A percentile compares a stretch with the other conserved stretches of the same genome.
Evolutionary conservation across 2,888 invertebrate species (phyloP).

Genomic region (Xylocampa areola): DNA sequence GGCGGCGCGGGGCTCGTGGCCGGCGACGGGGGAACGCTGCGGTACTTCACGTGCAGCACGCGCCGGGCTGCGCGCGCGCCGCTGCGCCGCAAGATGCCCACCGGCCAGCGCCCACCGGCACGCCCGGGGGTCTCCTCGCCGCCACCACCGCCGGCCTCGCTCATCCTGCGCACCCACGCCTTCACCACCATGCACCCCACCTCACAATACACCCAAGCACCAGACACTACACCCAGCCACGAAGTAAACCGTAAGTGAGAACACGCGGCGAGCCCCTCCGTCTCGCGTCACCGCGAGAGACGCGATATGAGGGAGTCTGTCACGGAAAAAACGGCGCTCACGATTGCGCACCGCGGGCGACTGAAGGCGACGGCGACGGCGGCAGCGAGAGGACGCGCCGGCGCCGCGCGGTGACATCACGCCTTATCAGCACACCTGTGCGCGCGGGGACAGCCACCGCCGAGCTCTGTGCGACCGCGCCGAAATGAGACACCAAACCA

Average conservation of each 20-base stretch:
- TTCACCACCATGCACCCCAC: conserved; percentile 66
- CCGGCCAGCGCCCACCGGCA: conserved; percentile 73
- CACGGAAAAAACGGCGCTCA: conserved; percentile 68
- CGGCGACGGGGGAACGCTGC: conserved; percentile 74
- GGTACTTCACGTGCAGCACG: conserved; percentile 82
- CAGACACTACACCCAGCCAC: conserved; percentile 26
- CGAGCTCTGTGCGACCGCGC: conserved; percentile 41
- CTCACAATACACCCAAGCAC: conserved; percentile 45
- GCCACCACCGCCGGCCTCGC: conserved; percentile 61
- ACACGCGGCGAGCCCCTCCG: conserved; percentile 13
- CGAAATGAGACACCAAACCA: conserved; percentile 23
- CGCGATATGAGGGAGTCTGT: conserved; percentile 40
- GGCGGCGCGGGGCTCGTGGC: conserved; percentile 61
- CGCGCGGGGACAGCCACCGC: conserved; percentile 47
- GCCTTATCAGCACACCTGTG: conserved; percentile 71
- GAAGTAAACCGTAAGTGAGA: conserved; percentile 1
- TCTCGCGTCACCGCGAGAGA: conserved; percentile 1
- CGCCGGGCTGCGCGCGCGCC: conserved; percentile 79
- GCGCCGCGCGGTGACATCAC: conserved; percentile 72
- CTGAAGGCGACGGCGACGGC: conserved; percentile 60
- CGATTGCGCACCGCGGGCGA: conserved; percentile 72
- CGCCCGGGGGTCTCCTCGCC: conserved; percentile 62
- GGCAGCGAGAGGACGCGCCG: conserved; percentile 61
- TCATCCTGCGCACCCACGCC: conserved; percentile 69
- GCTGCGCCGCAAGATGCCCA: conserved; percentile 78